A percentile compares a stretch with the other conserved stretches of the same genome.
phyloP scores from a whole-genome alignment of 1,140 invertebrate species.

The Calephelis nemesis region DNA sequence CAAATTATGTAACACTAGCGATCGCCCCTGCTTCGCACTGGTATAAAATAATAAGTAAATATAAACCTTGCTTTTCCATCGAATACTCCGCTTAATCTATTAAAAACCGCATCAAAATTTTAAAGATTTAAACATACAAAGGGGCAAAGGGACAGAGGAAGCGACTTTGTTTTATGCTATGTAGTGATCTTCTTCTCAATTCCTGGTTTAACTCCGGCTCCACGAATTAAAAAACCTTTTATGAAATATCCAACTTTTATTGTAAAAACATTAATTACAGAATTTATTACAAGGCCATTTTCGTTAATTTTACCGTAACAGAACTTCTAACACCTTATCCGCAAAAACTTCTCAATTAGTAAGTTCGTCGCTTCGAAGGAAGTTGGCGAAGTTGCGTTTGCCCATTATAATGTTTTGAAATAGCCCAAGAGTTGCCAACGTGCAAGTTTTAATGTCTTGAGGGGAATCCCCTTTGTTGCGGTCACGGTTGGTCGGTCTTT shows the following conservation, averaged over 20 bases:
- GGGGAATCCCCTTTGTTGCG: constrained; percentile 39
- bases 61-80: too few relatives aligned
- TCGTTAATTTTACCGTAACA: neutral
- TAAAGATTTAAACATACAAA: too few relatives aligned
- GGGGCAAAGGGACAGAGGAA: too few relatives aligned
- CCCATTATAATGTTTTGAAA: constrained; percentile 58
- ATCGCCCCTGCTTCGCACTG: too few relatives aligned
- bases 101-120: too few relatives aligned
- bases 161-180: too few relatives aligned
- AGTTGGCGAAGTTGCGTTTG: constrained; percentile 45
- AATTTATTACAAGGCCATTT: constrained; percentile 1
- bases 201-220: too few relatives aligned
- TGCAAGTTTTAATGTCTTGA: constrained; percentile 60
- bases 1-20: too few relatives aligned
- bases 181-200: too few relatives aligned
- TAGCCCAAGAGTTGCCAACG: constrained; percentile 41
- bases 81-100: too few relatives aligned
- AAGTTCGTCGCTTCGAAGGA: constrained; percentile 50
- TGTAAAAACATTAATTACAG: neutral
- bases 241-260: neutral
- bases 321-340: constrained; percentile 25
- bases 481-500: constrained; percentile 32
- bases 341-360: constrained; percentile 57
- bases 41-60: too few relatives aligned
- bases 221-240: neutral